These are phyloP conservation scores for Epinephelus awoara DNA, from an alignment of 2,797 vertebrate species.

Conservation along the genomic window DNA sequence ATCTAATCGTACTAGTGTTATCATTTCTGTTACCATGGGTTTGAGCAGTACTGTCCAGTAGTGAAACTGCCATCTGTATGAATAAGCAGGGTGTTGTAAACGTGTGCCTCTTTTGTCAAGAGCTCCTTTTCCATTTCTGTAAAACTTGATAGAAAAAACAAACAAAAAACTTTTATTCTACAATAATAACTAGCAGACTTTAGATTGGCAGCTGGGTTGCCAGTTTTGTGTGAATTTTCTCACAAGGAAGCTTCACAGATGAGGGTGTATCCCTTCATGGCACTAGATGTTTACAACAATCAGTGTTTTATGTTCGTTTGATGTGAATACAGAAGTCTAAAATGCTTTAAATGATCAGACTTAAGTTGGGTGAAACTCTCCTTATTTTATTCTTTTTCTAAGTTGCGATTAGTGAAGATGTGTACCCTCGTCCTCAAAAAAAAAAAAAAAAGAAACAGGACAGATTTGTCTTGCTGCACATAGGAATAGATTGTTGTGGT, in stretches of 20 bases:
- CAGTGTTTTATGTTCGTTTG: constrained; percentile 55
- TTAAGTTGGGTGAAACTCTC: constrained; percentile 35
- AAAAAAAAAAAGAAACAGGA: constrained; percentile 12
- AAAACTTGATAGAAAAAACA: constrained; percentile 49
- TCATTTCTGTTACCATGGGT: constrained; percentile 47
- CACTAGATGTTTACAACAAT: constrained; percentile 64
- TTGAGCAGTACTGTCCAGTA: constrained; percentile 50
- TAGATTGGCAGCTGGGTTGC: constrained; percentile 79
- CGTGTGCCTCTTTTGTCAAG: constrained; percentile 74
- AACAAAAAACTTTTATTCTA: constrained; percentile 52
- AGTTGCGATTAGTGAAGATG: constrained; percentile 17
- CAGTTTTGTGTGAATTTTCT: constrained; percentile 65
- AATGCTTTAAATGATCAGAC: constrained; percentile 34
- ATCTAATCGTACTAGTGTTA: constrained; percentile 53
- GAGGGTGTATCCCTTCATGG: constrained; percentile 27
- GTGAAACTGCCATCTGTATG: constrained; percentile 75
- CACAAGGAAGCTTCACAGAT: constrained; percentile 29
- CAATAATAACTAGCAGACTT: constrained; percentile 40
- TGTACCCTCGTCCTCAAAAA: constrained; percentile 9
- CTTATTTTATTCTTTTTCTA: constrained; percentile 28
- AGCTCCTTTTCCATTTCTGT: constrained; percentile 69
- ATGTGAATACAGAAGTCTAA: constrained; percentile 37
- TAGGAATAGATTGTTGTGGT: constrained; percentile 35
- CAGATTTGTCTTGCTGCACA: constrained; percentile 48
- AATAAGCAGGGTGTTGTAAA: constrained; percentile 75